Evolutionary conservation across 2,113 vertebrate species (phyloP).

Genomic region (Eupsittula cactorum): DNA sequence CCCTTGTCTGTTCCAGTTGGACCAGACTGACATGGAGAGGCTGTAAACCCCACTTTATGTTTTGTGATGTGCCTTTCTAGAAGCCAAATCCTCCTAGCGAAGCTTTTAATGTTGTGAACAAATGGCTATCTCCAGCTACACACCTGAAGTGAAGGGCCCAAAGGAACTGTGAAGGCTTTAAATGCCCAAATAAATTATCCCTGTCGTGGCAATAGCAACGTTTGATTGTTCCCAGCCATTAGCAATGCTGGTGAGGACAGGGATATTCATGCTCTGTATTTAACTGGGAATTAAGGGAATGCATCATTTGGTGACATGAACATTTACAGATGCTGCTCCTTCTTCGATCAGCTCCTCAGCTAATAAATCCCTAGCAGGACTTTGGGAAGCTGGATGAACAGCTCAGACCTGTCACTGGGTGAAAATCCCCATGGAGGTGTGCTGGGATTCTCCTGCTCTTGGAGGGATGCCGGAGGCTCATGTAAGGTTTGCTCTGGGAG

Average conservation of each 20-base stretch:
- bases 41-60: neutral
- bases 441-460: neutral
- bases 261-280: neutral
- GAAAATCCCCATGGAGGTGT: neutral
- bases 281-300: constrained; percentile 7
- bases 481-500: neutral
- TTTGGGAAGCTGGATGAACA: neutral
- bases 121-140: neutral
- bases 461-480: neutral
- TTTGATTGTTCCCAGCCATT: neutral
- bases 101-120: neutral
- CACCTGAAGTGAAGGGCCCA: neutral
- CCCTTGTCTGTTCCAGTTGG: neutral
- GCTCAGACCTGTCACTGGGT: neutral
- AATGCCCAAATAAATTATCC: neutral
- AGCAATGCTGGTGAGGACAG: neutral
- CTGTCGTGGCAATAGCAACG: neutral
- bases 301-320: neutral
- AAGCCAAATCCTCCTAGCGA: neutral
- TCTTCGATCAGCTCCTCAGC: neutral
- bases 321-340: neutral
- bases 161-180: neutral
- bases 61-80: neutral
- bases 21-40: fast-evolving
- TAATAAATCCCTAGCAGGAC: neutral